Base-by-base conservation (phyloP, 2,888 invertebrate species). In the Crossocerus cetratus region DNA sequence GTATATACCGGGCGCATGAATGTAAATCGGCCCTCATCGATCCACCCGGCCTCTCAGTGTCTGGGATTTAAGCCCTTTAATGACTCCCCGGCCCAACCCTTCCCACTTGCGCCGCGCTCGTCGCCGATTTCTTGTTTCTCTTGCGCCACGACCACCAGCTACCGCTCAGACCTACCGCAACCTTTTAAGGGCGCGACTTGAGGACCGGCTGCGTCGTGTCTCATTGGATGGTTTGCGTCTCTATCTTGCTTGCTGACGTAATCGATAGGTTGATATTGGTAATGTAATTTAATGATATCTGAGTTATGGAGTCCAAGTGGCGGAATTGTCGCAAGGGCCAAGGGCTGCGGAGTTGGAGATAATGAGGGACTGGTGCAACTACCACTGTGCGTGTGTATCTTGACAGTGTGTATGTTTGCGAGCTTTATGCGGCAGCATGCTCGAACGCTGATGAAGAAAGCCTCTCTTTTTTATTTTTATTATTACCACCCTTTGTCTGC, bases 21-120 rank as follows among this genome's bases (percentile, higher is more conserved):
- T 73, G 74, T 67, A 75, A 78, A 81, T 74, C 74, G 70, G 69
- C 60, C 74, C 42, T 70, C 75, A 76, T 74, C 76, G 75, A 76
- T 74, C 76, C 75, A 76, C 70, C 67, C 57, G 45, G 66, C 66
- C 74, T 16, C 58, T 32, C 32, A 32, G 32, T 32, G 65, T 72
- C 74, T 61, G 43, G 11, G 53, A 72, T 67, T 66, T 18, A 63
- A 65, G 44, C n/a, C 18, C 43, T 22, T 5, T 54, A 65, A 66
- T 18, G 58, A 76, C 75, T 55, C 56, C 59, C 65, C 14, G 43
- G 54, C 32, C 22, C 13, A 2, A 22, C n/a, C 1, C 18, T 20
- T 57, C 21, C 43, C 13, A 4, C 11, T 4, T 18, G 53, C 11
- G 4, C 2, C 11, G 16, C 16, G 3, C 45, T 21, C 22, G 20